phyloP scores from a whole-genome alignment of 2,888 invertebrate genomes.

The Drosophila vallismaia region DNA sequence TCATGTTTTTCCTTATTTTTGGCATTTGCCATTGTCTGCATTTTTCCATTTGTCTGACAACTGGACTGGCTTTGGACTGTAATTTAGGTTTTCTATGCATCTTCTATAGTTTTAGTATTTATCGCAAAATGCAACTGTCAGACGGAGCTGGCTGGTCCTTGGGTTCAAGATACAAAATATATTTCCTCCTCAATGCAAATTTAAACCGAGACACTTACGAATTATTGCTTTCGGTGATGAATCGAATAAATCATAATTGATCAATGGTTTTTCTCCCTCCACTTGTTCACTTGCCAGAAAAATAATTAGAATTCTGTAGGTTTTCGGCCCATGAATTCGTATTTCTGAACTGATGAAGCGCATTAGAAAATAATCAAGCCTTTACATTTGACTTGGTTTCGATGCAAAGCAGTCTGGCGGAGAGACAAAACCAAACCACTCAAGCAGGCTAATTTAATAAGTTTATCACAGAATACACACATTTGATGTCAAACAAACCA shows the following conservation, averaged over 20 bases:
- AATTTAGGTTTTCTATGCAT: conserved; percentile 35
- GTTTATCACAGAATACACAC: conserved; percentile 41
- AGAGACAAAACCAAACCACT: conserved; percentile 48
- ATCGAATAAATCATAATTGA: conserved; percentile 27
- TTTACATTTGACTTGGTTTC: conserved; percentile 65
- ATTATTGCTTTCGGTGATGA: conserved; percentile 1
- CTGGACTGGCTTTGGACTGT: conserved; percentile 44
- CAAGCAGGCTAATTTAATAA: conserved; percentile 74
- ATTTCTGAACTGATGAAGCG: conserved; percentile 40
- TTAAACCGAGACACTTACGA: background rate
- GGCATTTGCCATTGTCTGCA: conserved; percentile 51
- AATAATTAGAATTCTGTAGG: background rate
- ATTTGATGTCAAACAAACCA: conserved; percentile 1
- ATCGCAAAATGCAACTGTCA: conserved; percentile 53
- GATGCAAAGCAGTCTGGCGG: conserved; percentile 32
- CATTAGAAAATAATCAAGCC: conserved; percentile 57
- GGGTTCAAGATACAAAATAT: background rate
- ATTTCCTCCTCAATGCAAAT: background rate
- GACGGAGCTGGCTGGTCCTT: conserved; percentile 6
- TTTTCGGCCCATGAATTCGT: background rate
- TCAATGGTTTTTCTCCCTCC: background rate
- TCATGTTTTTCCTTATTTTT: conserved; percentile 52
- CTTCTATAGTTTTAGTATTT: conserved; percentile 40
- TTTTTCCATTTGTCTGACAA: conserved; percentile 50
- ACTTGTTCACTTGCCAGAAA: background rate